These are phyloP conservation scores for Eremobia ochroleuca DNA, from an alignment of 2,888 invertebrate genomes.

Conservation along the genomic window DNA sequence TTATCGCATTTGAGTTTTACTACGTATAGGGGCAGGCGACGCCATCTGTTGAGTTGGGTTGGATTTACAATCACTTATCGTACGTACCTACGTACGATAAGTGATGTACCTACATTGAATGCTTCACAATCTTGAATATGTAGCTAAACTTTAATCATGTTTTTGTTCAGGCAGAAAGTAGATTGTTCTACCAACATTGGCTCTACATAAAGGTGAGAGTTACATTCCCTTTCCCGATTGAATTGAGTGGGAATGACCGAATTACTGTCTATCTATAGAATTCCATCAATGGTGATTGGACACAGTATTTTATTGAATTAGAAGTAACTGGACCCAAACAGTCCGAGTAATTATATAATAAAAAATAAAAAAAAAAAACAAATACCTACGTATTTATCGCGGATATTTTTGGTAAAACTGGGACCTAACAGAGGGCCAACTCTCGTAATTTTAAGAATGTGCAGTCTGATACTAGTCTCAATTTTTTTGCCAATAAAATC, in stretches of 20 bases:
- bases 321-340: background rate
- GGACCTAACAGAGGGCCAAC: too few species aligned
- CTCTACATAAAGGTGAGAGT: background rate
- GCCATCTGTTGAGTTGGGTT: constrained; percentile 36
- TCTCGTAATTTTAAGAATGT: too few species aligned
- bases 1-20: background rate
- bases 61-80: background rate
- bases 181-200: background rate
- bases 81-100: too few species aligned
- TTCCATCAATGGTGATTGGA: background rate
- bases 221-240: background rate
- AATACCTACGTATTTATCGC: background rate
- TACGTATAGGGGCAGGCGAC: constrained; percentile 10
- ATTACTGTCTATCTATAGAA: background rate
- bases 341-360: too few species aligned
- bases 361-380: too few species aligned
- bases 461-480: too few species aligned
- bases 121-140: background rate
- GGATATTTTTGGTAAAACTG: background rate
- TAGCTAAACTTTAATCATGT: background rate
- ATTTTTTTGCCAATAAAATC: too few species aligned
- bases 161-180: background rate
- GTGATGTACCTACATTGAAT: background rate
- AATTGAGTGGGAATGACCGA: background rate
- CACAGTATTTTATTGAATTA: background rate